Evolutionary conservation across 64 coral and sea anemone species (phyloP), one percentile per base, ranked within the genome.

Genomic region (Stichodactyla mertensii): DNA sequence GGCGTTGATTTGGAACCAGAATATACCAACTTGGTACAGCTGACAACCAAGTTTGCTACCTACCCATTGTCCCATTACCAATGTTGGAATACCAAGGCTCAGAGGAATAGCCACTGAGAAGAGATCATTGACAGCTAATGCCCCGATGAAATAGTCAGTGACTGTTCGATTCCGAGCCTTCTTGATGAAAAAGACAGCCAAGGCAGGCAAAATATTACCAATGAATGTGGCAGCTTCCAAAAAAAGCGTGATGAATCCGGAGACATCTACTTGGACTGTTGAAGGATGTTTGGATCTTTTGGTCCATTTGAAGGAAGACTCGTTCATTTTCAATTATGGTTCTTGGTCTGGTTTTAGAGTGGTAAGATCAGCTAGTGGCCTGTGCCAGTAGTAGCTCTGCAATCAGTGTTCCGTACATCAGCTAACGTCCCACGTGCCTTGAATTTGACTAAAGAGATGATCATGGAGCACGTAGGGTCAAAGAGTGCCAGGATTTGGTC

Each of bases 1-100:
- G 13, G 86, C 91, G 71, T 92, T 92, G 19, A 92, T 55, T 55
- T 92, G 91, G 54, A 92, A 92, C 91, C 91, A 92, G 24, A 92
- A 83, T 4, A 84, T 88, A 12, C 86, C 80, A 1, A 88, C 83
- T 87, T 92, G 91, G 51, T 92, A 92, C 22, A 92, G 82, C 78
- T 84, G 24, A 64, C 91, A 92, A 59, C 91, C 86, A n/a, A 84
- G n/a, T 22, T 80, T 57, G 1, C 62, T 82, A 52, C 91, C 91
- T 64, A 92, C 61, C 91, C 91, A 92, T 19, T 82, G 86, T 27
- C 82, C 54, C 55, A 74, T 88, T 55, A 83, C 27, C 8, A 92
- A 19, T 7, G 91, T 92, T 18, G 91, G 91, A 77, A 92, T 84
- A 51, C 91, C 91, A 9, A 92, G 77, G 16, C 52, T 60, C 11